Evolutionary conservation across 2,797 vertebrate species (phyloP).

Genomic region (Enteromius thamalakanensis): DNA sequence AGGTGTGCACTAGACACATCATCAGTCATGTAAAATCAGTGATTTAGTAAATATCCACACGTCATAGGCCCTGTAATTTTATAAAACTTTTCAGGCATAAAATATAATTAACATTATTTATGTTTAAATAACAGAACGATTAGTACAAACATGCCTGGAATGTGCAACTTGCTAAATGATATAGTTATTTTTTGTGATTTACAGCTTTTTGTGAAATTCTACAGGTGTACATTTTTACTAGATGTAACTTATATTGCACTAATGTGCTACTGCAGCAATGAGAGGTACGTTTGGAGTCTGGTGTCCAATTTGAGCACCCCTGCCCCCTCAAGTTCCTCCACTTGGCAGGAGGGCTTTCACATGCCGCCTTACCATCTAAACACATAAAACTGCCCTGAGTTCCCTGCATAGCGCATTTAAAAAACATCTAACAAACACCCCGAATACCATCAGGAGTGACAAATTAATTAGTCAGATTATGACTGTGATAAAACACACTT

Average conservation of each 20-base stretch:
- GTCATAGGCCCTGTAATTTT: too few species aligned
- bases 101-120: too few species aligned
- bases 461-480: conserved; percentile 21
- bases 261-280: neutral
- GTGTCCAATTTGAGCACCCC: neutral
- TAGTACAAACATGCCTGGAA: neutral
- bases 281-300: neutral
- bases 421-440: conserved; percentile 63
- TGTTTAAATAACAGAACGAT: neutral
- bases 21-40: too few species aligned
- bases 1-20: too few species aligned
- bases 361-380: conserved; percentile 36
- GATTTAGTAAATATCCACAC: too few species aligned
- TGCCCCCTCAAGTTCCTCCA: conserved; percentile 19
- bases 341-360: conserved; percentile 36
- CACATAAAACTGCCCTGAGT: conserved; percentile 63
- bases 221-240: neutral
- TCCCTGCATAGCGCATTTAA: conserved; percentile 61
- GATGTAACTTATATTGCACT: neutral
- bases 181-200: neutral
- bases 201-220: neutral
- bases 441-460: conserved; percentile 27
- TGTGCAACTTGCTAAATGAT: neutral
- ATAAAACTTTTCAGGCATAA: too few species aligned
- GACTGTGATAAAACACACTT: conserved; percentile 27